These are phyloP conservation scores for Hetaerina americana DNA, from an alignment of 1,140 invertebrate genomes.

Conservation along the genomic window DNA sequence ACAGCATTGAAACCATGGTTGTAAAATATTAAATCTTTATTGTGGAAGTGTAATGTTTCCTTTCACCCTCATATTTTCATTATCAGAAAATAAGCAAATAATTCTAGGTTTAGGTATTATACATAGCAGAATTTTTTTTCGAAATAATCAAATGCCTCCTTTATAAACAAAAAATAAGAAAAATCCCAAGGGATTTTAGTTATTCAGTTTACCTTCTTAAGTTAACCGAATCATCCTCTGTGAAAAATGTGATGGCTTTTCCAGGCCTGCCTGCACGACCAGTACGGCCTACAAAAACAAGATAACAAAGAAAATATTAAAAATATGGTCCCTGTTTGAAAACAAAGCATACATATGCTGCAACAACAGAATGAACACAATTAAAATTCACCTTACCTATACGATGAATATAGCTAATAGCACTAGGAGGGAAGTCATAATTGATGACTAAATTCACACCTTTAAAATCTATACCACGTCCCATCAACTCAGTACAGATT, in stretches of 20 bases:
- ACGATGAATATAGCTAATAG: slow-evolving; percentile 89
- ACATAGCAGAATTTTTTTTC: no score
- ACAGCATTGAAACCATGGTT: no score
- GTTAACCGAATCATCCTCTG: slow-evolving; percentile 69
- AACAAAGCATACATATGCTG: no score
- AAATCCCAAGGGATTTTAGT: background rate
- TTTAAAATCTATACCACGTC: slow-evolving; percentile 94
- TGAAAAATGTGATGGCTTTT: slow-evolving; percentile 89
- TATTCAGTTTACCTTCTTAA: slow-evolving; percentile 53
- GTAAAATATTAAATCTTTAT: no score
- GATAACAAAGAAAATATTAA: no score
- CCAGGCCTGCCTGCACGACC: slow-evolving; percentile 83
- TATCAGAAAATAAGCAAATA: no score
- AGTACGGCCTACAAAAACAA: slow-evolving; percentile 57
- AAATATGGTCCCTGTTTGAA: no score
- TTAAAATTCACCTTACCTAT: slow-evolving; percentile 57
- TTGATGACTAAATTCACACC: slow-evolving; percentile 94
- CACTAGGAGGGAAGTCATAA: slow-evolving; percentile 89
- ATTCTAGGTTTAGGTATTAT: background rate
- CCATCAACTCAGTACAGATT: slow-evolving; percentile 95
- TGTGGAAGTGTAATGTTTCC: no score
- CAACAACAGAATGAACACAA: no score
- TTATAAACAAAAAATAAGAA: background rate
- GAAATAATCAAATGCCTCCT: background rate
- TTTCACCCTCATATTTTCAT: no score